Percentiles rank a stretch among this genome's conserved stretches.
phyloP scores from a whole-genome alignment of 2,113 vertebrate genomes.

The Podilymbus podiceps region DNA sequence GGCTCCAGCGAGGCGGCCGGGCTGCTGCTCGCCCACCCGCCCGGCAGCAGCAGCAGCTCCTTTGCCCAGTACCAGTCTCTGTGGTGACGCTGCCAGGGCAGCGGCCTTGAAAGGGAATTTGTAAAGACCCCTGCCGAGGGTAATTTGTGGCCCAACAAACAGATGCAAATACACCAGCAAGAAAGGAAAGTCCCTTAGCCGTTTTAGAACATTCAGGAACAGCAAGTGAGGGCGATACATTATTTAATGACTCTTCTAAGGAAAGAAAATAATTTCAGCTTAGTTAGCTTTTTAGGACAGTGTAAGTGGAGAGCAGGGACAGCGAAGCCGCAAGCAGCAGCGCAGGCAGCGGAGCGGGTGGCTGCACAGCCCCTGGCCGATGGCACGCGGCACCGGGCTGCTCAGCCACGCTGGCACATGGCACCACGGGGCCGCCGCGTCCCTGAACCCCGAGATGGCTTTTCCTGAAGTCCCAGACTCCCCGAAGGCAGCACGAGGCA shows the following conservation, averaged over 20 bases:
- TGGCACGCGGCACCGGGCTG: fast-evolving
- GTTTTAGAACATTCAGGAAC: neutral
- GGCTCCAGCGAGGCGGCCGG: neutral
- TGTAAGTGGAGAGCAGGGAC: neutral
- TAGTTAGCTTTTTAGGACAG: slow-evolving; percentile 48
- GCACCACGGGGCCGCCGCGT: fast-evolving
- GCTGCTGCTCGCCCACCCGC: neutral
- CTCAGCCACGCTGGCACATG: fast-evolving
- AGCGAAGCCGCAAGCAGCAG: neutral
- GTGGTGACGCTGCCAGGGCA: neutral
- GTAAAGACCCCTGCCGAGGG: neutral
- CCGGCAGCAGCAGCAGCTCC: neutral
- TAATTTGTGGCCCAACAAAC: neutral
- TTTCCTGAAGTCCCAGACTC: neutral
- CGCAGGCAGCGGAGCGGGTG: neutral
- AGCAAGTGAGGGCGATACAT: neutral
- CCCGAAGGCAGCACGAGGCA: fast-evolving
- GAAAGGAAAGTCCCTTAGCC: neutral
- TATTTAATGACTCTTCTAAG: slow-evolving; percentile 43
- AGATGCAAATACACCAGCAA: neutral
- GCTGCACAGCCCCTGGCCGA: fast-evolving
- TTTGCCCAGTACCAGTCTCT: neutral
- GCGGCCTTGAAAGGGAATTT: neutral
- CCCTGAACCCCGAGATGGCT: fast-evolving
- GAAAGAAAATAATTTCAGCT: slow-evolving; percentile 48